phyloP scores from a whole-genome alignment of 2,113 vertebrate genomes.

The Cololabis saira region DNA sequence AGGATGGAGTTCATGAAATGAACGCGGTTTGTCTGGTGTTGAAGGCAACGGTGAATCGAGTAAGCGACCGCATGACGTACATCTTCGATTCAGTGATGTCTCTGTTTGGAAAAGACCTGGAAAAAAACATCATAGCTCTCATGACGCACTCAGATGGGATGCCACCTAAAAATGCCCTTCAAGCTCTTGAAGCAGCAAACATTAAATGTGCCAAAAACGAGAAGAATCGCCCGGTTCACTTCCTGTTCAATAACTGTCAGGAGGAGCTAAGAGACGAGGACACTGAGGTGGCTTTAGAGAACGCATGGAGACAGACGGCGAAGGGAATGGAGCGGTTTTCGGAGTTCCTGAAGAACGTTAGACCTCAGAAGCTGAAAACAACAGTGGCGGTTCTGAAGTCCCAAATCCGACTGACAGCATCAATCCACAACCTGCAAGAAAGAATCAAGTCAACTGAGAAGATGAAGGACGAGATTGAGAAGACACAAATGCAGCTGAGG shows the following conservation, averaged over 20 bases:
- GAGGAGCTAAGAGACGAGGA: background rate
- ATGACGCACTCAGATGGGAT: slow-evolving; percentile 16
- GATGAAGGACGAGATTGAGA: background rate
- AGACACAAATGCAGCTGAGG: background rate
- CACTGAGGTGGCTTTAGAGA: background rate
- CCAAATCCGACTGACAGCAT: background rate
- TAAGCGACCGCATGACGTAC: slow-evolving; percentile 4
- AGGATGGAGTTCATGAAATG: slow-evolving; percentile 15
- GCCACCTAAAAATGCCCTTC: background rate
- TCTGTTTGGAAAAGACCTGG: slow-evolving; percentile 7
- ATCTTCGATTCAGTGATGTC: slow-evolving; percentile 22
- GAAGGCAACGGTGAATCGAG: slow-evolving; percentile 2
- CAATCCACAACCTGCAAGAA: background rate
- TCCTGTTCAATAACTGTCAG: slow-evolving; percentile 23
- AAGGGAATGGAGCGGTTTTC: background rate
- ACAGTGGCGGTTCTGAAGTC: background rate
- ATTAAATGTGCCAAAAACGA: slow-evolving; percentile 27
- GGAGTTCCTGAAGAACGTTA: background rate
- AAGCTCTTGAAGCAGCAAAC: slow-evolving; percentile 1
- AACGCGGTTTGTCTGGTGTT: slow-evolving; percentile 36
- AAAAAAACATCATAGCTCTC: background rate
- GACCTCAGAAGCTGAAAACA: background rate
- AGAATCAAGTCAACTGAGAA: background rate
- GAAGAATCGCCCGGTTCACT: background rate
- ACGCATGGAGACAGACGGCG: background rate